A percentile compares a stretch with the other conserved stretches of the same genome.
phyloP scores from a whole-genome alignment of 64 coral and sea anemone genomes.

The Dendrophyllia cribrosa region DNA sequence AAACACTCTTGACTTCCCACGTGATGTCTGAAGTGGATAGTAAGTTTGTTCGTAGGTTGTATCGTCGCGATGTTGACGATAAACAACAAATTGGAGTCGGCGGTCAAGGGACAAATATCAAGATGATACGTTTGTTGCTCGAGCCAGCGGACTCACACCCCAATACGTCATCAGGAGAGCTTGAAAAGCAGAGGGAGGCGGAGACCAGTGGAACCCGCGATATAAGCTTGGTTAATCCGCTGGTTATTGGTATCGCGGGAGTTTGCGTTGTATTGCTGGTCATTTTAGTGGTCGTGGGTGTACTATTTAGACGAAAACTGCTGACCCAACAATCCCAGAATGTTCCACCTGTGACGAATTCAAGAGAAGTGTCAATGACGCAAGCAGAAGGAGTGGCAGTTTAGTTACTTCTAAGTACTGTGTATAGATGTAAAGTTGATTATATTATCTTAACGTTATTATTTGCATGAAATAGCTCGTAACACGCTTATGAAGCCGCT shows the following conservation, averaged over 20 bases:
- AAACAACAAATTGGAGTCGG: constrained; percentile 30
- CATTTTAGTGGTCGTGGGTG: constrained; percentile 53
- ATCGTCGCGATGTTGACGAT: constrained; percentile 54
- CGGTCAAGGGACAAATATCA: constrained; percentile 89
- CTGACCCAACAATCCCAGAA: constrained; percentile 48
- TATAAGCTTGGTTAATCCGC: constrained; percentile 78
- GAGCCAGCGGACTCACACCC: constrained; percentile 20
- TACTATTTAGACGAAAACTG: constrained; percentile 72
- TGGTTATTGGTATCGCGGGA: constrained; percentile 89
- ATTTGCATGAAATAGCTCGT: neutral
- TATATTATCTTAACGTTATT: neutral
- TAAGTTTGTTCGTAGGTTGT: neutral
- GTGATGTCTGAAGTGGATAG: constrained; percentile 5
- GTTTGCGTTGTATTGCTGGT: constrained; percentile 78
- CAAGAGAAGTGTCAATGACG: constrained; percentile 10
- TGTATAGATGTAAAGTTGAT: neutral
- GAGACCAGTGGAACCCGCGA: neutral
- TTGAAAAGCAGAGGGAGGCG: neutral
- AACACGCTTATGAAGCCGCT: neutral
- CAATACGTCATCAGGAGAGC: neutral
- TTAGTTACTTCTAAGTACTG: neutral
- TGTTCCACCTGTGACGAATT: constrained; percentile 54
- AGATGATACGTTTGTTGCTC: constrained; percentile 81
- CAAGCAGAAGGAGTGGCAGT: constrained; percentile 21
- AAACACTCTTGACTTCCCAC: neutral